Percentiles rank a stretch among this genome's conserved stretches.
Evolutionary conservation across 2,888 invertebrate genomes (phyloP).

Genomic region (Petrophora chlorosata): DNA sequence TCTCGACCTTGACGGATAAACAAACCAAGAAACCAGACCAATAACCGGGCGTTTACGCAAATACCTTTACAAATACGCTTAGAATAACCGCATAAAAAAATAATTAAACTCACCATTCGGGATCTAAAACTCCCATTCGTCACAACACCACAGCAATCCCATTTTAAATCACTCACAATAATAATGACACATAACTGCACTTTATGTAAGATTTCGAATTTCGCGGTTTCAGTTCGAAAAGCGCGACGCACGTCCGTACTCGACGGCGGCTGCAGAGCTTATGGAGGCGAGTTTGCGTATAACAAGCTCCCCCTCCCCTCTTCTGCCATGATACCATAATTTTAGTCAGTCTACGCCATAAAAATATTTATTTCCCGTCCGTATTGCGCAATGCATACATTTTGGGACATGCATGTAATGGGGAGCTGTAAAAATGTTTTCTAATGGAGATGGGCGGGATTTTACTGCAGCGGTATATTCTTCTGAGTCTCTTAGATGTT

Average conservation of each 20-base stretch:
- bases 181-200: slow-evolving; percentile 21
- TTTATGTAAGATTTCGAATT: slow-evolving; percentile 27
- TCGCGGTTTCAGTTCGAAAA: slow-evolving; percentile 17
- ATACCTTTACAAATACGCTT: slow-evolving; percentile 10
- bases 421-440: slow-evolving; percentile 8
- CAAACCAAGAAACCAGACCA: slow-evolving; percentile 20
- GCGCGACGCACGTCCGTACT: slow-evolving; percentile 46
- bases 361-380: slow-evolving; percentile 68
- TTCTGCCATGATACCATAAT: slow-evolving; percentile 50
- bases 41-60: slow-evolving; percentile 25
- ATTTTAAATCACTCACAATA: slow-evolving; percentile 28
- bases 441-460: neutral
- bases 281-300: slow-evolving; percentile 55
- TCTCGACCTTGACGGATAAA: slow-evolving; percentile 18
- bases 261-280: slow-evolving; percentile 54
- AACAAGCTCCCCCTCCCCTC: slow-evolving; percentile 37
- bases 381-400: slow-evolving; percentile 74
- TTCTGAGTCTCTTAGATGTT: too few species aligned
- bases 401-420: slow-evolving; percentile 44
- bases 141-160: slow-evolving; percentile 33
- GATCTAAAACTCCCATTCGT: slow-evolving; percentile 23
- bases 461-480: neutral
- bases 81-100: neutral
- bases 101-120: slow-evolving; percentile 32
- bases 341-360: slow-evolving; percentile 62